Evolutionary conservation across 2,113 vertebrate species (phyloP).

Genomic region (Todiramphus saurophagus): DNA sequence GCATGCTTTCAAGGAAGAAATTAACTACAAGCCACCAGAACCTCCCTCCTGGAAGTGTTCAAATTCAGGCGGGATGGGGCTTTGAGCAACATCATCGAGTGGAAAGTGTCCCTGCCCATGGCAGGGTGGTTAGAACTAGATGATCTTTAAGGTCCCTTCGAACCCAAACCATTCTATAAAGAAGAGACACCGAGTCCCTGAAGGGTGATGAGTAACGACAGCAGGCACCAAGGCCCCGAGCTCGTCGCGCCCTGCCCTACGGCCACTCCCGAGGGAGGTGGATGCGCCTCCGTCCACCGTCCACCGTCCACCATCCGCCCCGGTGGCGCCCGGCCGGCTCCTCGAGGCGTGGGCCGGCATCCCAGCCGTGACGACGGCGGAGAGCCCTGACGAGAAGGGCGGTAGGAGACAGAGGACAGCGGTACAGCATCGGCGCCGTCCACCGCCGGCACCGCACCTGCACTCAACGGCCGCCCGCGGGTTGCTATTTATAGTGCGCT

Average conservation of each 20-base stretch:
- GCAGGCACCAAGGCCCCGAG: background rate
- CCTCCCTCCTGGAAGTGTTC: background rate
- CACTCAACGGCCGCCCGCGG: accelerated
- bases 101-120: background rate
- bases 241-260: accelerated
- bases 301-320: background rate
- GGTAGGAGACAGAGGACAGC: background rate
- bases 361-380: accelerated
- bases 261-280: background rate
- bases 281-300: accelerated
- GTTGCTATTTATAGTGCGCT: background rate
- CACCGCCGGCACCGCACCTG: background rate
- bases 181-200: background rate
- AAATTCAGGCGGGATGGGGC: background rate
- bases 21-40: accelerated
- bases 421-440: too few species aligned
- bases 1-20: accelerated
- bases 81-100: background rate
- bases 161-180: background rate
- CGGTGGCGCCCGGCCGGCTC: background rate
- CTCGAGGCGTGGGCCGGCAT: background rate
- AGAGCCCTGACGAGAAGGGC: too few species aligned
- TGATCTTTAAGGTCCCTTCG: background rate
- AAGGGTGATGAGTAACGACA: accelerated
- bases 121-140: background rate